Evolutionary conservation across 2,888 invertebrate genomes (phyloP).

Genomic region (Spisula solida): DNA sequence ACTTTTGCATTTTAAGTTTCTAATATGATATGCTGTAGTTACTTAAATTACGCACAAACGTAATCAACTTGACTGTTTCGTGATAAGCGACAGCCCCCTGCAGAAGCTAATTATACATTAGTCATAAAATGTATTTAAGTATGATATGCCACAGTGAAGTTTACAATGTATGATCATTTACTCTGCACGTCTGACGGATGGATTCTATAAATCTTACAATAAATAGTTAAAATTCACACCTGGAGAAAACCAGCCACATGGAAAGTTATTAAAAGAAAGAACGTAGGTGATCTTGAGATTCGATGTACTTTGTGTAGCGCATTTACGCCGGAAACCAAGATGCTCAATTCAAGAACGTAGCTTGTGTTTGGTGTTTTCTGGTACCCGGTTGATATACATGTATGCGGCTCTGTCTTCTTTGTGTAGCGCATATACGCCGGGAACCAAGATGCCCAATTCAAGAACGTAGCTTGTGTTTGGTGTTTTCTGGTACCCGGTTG

Average conservation of each 20-base stretch:
- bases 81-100: not conserved
- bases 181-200: not conserved
- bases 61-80: not conserved
- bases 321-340: too few species aligned
- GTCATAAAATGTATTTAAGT: not conserved
- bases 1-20: too few species aligned
- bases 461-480: too few species aligned
- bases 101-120: not conserved
- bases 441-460: too few species aligned
- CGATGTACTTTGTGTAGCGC: not conserved
- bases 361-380: too few species aligned
- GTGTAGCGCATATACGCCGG: too few species aligned
- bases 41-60: not conserved
- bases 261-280: not conserved
- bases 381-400: too few species aligned
- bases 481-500: too few species aligned
- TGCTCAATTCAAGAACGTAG: too few species aligned
- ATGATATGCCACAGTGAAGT: not conserved
- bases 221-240: not conserved
- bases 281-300: not conserved
- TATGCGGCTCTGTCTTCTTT: too few species aligned
- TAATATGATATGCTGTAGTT: too few species aligned
- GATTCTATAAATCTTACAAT: not conserved
- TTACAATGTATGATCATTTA: not conserved
- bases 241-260: not conserved